A percentile compares a stretch with the other conserved stretches of the same genome.
These are phyloP conservation scores for Meloidogyne hapla DNA, from an alignment of 1,140 invertebrate genomes.

Conservation along the genomic window DNA sequence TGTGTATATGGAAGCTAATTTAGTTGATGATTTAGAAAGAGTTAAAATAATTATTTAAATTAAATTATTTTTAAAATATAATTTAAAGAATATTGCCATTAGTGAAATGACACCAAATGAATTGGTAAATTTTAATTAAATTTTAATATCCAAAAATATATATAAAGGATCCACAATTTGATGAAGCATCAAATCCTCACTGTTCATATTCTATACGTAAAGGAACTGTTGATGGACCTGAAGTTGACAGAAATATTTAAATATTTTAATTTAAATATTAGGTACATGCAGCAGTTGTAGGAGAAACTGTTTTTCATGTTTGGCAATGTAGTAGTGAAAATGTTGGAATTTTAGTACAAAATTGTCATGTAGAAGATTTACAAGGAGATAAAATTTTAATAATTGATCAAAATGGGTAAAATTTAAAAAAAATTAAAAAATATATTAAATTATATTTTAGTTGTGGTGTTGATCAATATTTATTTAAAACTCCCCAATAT, in stretches of 20 bases:
- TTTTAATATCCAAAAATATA: not conserved
- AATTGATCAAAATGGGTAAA: constrained; percentile 62
- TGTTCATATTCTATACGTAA: constrained; percentile 61
- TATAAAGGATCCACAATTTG: constrained; percentile 58
- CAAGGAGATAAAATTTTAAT: constrained; percentile 62
- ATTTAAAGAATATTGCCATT: constrained; percentile 24
- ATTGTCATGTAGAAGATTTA: constrained; percentile 61
- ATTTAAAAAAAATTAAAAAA: not conserved
- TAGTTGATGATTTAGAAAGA: constrained; percentile 58
- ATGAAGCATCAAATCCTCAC: constrained; percentile 52
- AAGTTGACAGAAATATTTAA: constrained; percentile 31
- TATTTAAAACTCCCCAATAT: constrained; percentile 60
- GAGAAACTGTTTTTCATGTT: constrained; percentile 59
- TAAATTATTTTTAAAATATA: not conserved
- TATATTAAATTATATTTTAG: constrained; percentile 43
- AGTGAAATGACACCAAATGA: constrained; percentile 42
- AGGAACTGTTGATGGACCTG: constrained; percentile 56
- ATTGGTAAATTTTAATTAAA: not conserved
- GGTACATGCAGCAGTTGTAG: constrained; percentile 51
- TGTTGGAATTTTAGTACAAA: constrained; percentile 62
- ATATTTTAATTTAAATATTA: not conserved
- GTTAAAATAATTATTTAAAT: not conserved
- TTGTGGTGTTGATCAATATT: constrained; percentile 61
- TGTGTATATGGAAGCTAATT: constrained; percentile 61
- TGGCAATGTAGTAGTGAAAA: constrained; percentile 60